phyloP scores from a whole-genome alignment of 2,113 vertebrate genomes.

The Bubo bubo region DNA sequence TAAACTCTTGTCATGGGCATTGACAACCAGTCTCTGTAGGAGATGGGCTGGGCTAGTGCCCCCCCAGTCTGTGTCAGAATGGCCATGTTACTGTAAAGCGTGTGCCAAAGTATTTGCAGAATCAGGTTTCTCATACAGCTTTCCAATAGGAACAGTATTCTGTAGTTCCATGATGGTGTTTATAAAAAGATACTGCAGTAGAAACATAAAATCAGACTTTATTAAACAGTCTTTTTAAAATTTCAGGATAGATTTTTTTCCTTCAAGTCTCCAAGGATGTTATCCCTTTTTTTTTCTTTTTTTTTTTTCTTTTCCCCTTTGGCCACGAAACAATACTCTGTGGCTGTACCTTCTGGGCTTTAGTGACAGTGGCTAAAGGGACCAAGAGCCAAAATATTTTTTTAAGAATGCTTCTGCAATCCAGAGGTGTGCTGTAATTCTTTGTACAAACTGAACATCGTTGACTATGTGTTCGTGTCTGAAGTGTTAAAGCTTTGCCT shows the following conservation, averaged over 20 bases:
- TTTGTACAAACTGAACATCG: neutral
- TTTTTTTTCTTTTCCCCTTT: neutral
- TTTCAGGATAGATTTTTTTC: neutral
- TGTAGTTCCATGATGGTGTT: neutral
- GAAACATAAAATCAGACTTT: neutral
- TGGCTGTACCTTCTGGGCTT: neutral
- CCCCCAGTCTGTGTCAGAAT: neutral
- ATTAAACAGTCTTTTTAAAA: neutral
- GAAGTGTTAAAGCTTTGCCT: constrained; percentile 14
- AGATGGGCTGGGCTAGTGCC: neutral
- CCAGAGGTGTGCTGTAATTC: neutral
- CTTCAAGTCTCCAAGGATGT: neutral
- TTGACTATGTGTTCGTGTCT: neutral
- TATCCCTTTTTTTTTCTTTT: neutral
- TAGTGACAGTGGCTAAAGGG: neutral
- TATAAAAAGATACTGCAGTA: neutral
- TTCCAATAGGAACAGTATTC: neutral
- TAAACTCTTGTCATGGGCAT: neutral
- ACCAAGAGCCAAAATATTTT: neutral
- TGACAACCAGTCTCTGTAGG: neutral
- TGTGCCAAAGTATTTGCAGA: constrained; percentile 21
- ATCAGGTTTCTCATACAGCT: neutral
- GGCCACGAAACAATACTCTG: neutral
- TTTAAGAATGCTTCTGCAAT: neutral
- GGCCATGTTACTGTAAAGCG: neutral